These are phyloP conservation scores for Bungarus multicinctus DNA, from an alignment of 2,113 vertebrate species.

Conservation along the genomic window DNA sequence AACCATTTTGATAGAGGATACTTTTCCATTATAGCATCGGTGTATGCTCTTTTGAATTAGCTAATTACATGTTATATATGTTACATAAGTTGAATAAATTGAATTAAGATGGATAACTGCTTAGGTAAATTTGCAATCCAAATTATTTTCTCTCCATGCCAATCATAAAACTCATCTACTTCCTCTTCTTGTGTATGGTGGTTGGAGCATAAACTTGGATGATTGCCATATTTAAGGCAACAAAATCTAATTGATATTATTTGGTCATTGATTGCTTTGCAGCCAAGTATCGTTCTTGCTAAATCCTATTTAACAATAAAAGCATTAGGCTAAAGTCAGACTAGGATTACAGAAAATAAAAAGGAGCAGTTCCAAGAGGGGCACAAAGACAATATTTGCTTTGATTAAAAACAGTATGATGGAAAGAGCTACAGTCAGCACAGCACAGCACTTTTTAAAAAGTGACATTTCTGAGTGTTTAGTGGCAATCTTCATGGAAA, in stretches of 20 bases:
- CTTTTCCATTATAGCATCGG: not conserved
- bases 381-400: not conserved
- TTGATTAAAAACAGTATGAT: constrained; percentile 18
- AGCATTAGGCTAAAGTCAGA: not conserved
- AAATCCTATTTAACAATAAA: not conserved
- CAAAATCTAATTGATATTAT: not conserved
- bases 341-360: constrained; percentile 19
- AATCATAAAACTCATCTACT: not conserved
- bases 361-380: constrained; percentile 20
- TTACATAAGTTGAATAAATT: not conserved
- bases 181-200: not conserved
- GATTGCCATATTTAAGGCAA: not conserved
- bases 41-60: not conserved
- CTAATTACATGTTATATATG: not conserved
- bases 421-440: not conserved
- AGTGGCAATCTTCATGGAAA: not conserved
- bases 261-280: not conserved
- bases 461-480: not conserved
- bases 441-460: not conserved
- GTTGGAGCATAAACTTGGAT: not conserved
- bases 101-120: not conserved
- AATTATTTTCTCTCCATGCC: not conserved
- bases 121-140: not conserved
- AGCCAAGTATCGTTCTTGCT: not conserved
- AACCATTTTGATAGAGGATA: not conserved